Evolutionary conservation across 2,113 vertebrate genomes (phyloP).

Genomic region (Cebidichthys violaceus): DNA sequence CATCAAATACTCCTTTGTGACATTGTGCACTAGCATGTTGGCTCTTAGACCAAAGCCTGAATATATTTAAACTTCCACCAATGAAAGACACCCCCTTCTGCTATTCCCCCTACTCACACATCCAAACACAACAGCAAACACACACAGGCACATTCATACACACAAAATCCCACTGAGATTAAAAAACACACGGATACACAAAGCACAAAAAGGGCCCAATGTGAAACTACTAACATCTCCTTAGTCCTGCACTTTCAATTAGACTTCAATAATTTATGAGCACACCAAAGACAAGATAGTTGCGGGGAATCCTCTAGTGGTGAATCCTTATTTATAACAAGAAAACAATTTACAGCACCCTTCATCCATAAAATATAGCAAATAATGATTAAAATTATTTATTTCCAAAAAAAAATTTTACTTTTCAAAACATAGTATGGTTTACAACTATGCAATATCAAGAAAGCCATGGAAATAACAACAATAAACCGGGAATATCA

Average conservation of each 20-base stretch:
- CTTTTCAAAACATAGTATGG: too few species aligned
- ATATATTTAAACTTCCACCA: constrained; percentile 70
- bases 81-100: constrained; percentile 31
- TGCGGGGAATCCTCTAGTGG: constrained; percentile 33
- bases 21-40: constrained; percentile 69
- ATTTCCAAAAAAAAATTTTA: too few species aligned
- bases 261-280: constrained; percentile 67
- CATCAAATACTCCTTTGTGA: constrained; percentile 77
- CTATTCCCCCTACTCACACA: constrained; percentile 32
- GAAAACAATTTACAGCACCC: constrained; percentile 28
- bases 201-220: constrained; percentile 39
- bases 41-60: constrained; percentile 64
- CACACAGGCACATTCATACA: not conserved
- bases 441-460: too few species aligned
- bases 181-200: constrained; percentile 41
- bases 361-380: constrained; percentile 13
- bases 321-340: constrained; percentile 45
- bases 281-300: constrained; percentile 54
- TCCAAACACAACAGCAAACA: constrained; percentile 3
- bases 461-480: too few species aligned
- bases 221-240: constrained; percentile 41
- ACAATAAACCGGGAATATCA: too few species aligned
- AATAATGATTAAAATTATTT: constrained; percentile 36
- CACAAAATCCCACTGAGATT: constrained; percentile 22
- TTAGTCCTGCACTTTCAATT: constrained; percentile 52